Conservation (phyloP, 2,797 vertebrate species). For the Lithobates pipiens region DNA sequence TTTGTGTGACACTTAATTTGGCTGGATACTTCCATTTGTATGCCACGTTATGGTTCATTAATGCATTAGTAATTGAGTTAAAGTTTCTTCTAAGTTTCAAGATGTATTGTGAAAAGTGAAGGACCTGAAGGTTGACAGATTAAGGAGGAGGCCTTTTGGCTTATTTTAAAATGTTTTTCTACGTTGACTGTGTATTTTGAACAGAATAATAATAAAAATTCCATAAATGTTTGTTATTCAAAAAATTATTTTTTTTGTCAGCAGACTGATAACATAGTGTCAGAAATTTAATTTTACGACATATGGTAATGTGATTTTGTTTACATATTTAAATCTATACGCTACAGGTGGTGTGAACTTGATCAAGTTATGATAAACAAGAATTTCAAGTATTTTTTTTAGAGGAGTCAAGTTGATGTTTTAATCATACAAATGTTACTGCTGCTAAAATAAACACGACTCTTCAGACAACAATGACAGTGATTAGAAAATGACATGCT, state of each 20-base stretch:
- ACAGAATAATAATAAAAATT: neutral
- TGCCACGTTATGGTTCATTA: too few species aligned
- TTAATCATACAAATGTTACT: conserved; percentile 25
- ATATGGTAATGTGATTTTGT: conserved; percentile 53
- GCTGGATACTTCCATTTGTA: too few species aligned
- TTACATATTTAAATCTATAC: conserved; percentile 57
- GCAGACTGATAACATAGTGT: conserved; percentile 34
- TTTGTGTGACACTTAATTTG: too few species aligned
- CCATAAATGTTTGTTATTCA: neutral
- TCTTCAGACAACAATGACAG: neutral
- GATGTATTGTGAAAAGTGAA: too few species aligned
- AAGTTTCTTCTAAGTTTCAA: too few species aligned
- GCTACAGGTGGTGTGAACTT: conserved; percentile 55
- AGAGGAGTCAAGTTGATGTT: conserved; percentile 6
- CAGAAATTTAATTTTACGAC: conserved; percentile 43
- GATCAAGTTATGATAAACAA: conserved; percentile 47
- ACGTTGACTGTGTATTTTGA: too few species aligned
- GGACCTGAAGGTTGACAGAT: too few species aligned
- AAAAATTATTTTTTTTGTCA: conserved; percentile 30
- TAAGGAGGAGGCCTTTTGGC: too few species aligned
- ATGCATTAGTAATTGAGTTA: too few species aligned
- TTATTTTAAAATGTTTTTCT: too few species aligned
- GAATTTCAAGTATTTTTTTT: conserved; percentile 27
- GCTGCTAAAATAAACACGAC: conserved; percentile 20
- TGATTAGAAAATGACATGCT: neutral